Conservation (phyloP, 1,140 invertebrate species). For the Sinella curviseta region DNA sequence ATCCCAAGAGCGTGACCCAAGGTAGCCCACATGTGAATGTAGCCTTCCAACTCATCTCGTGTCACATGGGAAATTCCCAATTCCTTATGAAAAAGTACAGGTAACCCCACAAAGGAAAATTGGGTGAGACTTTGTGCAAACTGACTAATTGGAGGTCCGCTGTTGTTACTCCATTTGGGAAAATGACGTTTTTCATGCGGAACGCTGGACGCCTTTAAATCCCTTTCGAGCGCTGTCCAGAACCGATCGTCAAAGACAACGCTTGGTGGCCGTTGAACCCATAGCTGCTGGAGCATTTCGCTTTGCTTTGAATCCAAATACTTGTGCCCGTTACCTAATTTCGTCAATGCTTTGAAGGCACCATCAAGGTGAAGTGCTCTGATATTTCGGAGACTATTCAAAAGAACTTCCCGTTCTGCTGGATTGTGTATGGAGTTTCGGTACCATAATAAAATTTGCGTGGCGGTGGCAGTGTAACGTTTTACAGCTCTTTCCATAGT, state of each 20-base stretch:
- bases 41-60: conserved; percentile 52
- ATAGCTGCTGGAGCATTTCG: not conserved
- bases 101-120: conserved; percentile 54
- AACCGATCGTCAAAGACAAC: conserved; percentile 6
- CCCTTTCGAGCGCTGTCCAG: not conserved
- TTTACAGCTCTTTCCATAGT: conserved; percentile 22
- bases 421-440: not conserved
- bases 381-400: conserved; percentile 13
- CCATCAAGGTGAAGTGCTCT: conserved; percentile 28
- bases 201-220: not conserved
- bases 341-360: not conserved
- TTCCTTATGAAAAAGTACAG: conserved; percentile 52
- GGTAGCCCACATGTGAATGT: conserved; percentile 56
- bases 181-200: not conserved
- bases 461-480: conserved; percentile 25
- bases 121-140: conserved; percentile 56
- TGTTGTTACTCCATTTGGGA: not conserved
- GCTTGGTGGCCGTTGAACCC: not conserved
- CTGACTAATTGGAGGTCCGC: conserved; percentile 50
- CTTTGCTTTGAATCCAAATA: conserved; percentile 9
- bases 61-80: conserved; percentile 50
- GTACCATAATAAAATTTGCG: conserved; percentile 32
- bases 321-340: not conserved
- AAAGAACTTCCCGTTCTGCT: not conserved
- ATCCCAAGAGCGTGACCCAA: conserved; percentile 55